A percentile compares a stretch with the other conserved stretches of the same genome.
These are phyloP conservation scores for Chloroclysta siterata DNA, from an alignment of 2,888 invertebrate species.

Conservation along the genomic window DNA sequence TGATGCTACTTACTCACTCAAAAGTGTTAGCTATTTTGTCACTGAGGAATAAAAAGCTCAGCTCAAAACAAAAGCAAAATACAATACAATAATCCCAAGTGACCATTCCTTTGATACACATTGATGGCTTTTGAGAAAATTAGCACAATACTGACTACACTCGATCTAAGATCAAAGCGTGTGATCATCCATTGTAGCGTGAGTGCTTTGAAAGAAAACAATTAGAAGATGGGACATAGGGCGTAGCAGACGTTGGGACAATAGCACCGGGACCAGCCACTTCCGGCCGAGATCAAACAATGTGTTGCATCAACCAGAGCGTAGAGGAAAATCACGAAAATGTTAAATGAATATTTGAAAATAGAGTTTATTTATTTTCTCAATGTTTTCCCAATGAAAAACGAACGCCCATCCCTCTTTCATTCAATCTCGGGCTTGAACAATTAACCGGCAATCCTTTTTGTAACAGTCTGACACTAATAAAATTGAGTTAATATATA, in stretches of 20 bases:
- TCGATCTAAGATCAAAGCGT: conserved; percentile 70
- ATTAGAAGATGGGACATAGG: conserved; percentile 75
- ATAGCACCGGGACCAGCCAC: conserved; percentile 65
- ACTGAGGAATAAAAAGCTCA: neutral
- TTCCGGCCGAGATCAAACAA: conserved; percentile 74
- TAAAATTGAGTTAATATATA: neutral
- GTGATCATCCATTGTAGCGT: conserved; percentile 72
- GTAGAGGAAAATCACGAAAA: neutral
- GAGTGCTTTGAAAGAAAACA: conserved; percentile 79
- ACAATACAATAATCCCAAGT: neutral
- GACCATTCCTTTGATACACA: conserved; percentile 16
- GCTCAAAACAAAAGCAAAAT: neutral
- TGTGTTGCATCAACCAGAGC: conserved; percentile 17
- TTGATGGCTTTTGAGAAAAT: conserved; percentile 35
- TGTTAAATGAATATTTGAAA: neutral
- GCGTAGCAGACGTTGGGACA: conserved; percentile 62
- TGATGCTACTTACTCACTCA: neutral
- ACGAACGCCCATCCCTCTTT: no score
- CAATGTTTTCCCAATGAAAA: neutral
- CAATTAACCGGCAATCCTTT: neutral
- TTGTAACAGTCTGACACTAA: no score
- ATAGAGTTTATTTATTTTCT: neutral
- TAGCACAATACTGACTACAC: conserved; percentile 47
- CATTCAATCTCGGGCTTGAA: neutral
- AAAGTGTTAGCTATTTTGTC: neutral